Base-by-base conservation (phyloP, 2,888 invertebrate species). In the Spialia ferax region DNA sequence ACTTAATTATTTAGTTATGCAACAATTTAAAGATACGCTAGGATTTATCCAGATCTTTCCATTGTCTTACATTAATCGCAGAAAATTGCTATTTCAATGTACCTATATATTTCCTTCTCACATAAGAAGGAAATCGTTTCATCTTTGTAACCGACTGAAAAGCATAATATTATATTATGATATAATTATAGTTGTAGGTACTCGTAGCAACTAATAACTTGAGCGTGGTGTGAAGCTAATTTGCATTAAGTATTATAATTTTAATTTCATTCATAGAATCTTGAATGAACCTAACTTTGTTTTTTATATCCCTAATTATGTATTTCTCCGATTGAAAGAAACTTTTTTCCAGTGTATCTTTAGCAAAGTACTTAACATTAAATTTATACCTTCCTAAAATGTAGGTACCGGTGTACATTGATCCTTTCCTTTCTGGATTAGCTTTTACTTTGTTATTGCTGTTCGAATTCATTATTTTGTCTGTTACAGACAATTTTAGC, bases 1-100 rank as follows among this genome's bases (percentile, higher is more conserved):
- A n/a, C n/a, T 45, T 55, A 63, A 63, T 63, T 60, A 61, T 48
- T 48, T 22, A 26, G 54, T 60, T 26, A 64, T 18, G 56, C 45
- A 56, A 56, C 32, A 20, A 10, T 11, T 48, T 29, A 55, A 64
- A n/a, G 48, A 32, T n/a, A 11, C 20, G 13, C 26, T 45, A 29
- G 42, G n/a, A 23, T 35, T 63, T 63, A 52, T 61, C 48, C 29
- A 61, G 60, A 61, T 61, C 29, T 20, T 61, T 61, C 48, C 20
- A 61, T 61, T 48, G 59, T 60, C 13, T 60, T 15, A 15, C 15
- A 10, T 54, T 29, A 54, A 54, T 54, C 29, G 29, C 7, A 54
- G n/a, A 23, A 26, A 29, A 54, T 54, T 26, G 29, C 29, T n/a
- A 29, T 10, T 54, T 7, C 15, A 29, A 15, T 8, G 10, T 29